These are phyloP conservation scores for Leptopilina boulardi DNA, from an alignment of 1,140 invertebrate species.

Conservation along the genomic window DNA sequence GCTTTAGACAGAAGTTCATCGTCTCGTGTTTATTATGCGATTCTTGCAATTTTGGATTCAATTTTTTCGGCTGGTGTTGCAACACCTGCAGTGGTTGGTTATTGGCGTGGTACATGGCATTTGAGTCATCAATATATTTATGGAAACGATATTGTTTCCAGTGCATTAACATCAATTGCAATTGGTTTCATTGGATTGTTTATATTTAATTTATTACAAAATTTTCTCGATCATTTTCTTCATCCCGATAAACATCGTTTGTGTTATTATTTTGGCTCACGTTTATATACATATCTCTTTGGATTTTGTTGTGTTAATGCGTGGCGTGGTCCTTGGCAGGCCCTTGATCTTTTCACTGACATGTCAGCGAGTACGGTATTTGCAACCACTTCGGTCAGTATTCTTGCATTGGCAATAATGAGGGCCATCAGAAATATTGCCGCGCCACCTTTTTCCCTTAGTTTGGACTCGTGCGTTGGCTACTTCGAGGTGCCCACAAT, in stretches of 20 bases:
- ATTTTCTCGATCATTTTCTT: conserved; percentile 78
- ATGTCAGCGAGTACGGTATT: conserved; percentile 77
- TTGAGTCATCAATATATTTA: conserved; percentile 85
- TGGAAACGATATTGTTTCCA: conserved; percentile 78
- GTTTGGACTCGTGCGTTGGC: conserved; percentile 82
- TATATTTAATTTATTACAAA: conserved; percentile 82
- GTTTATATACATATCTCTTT: conserved; percentile 85
- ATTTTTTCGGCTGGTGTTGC: conserved; percentile 84
- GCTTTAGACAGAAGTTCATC: conserved; percentile 61
- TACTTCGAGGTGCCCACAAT: conserved; percentile 91
- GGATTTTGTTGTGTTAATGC: conserved; percentile 88
- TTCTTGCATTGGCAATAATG: conserved; percentile 81
- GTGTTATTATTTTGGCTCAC: conserved; percentile 83
- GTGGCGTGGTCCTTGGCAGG: conserved; percentile 88
- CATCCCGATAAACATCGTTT: conserved; percentile 82
- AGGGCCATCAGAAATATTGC: conserved; percentile 85
- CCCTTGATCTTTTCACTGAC: conserved; percentile 83
- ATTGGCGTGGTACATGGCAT: conserved; percentile 91
- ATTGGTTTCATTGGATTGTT: conserved; percentile 84
- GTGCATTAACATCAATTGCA: conserved; percentile 80
- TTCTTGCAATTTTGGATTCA: conserved; percentile 83
- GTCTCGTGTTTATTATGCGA: conserved; percentile 74
- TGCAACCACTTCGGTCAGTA: conserved; percentile 79
- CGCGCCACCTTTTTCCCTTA: conserved; percentile 87
- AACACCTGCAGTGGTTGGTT: conserved; percentile 87